Conservation (phyloP, 2,797 vertebrate genomes). For the Rhabdophis nuchalis region DNA sequence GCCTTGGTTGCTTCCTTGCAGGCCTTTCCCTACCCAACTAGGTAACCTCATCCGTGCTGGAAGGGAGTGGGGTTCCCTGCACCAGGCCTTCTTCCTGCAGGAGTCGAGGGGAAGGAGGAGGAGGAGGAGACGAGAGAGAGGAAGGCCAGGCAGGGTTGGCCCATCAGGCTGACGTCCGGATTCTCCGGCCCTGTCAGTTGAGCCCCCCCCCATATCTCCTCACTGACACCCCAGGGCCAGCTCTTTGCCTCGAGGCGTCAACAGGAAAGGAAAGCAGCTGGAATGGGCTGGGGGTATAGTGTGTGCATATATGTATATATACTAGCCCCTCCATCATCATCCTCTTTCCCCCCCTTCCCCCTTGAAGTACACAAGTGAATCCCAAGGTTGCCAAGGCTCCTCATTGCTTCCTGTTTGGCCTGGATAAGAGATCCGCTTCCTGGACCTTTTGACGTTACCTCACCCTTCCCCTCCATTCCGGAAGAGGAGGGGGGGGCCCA, state of each 20-base stretch:
- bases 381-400: slow-evolving; percentile 3
- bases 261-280: slow-evolving; percentile 18
- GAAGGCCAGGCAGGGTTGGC: neutral
- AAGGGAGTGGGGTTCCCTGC: too few relatives aligned
- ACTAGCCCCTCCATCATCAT: neutral
- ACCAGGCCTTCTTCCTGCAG: too few relatives aligned
- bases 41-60: too few relatives aligned
- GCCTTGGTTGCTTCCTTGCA: too few relatives aligned
- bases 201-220: neutral
- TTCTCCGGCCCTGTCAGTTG: neutral
- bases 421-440: slow-evolving; percentile 9
- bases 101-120: accelerated
- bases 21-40: too few relatives aligned
- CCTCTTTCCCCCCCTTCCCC: too few relatives aligned
- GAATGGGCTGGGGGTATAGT: neutral
- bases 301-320: too few relatives aligned
- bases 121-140: neutral
- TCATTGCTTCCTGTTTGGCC: slow-evolving; percentile 39
- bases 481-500: too few relatives aligned
- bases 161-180: neutral
- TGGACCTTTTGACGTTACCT: slow-evolving; percentile 28
- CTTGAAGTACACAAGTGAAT: neutral
- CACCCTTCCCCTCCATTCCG: neutral
- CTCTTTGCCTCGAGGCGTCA: neutral
- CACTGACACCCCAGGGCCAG: neutral